Percentiles rank a stretch among this genome's conserved stretches.
Evolutionary conservation across 2,888 invertebrate genomes (phyloP).

Genomic region (Habrosyne pyritoides): DNA sequence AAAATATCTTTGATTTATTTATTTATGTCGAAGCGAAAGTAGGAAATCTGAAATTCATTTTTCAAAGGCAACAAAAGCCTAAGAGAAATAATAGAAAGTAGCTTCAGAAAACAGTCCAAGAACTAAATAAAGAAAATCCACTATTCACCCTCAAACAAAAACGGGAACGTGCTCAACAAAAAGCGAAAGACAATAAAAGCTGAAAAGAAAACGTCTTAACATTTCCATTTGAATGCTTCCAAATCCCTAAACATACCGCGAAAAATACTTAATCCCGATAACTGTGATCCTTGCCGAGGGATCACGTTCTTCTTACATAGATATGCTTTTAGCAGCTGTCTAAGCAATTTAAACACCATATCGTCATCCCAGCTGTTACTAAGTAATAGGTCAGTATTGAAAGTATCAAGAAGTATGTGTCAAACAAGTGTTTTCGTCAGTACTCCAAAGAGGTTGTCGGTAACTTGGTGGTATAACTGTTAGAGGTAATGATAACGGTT

Average conservation of each 20-base stretch:
- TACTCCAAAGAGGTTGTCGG: no score
- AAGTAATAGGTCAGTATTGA: neutral
- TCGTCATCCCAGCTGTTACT: neutral
- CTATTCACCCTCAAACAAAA: conserved; percentile 1
- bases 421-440: no score
- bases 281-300: neutral
- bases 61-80: neutral
- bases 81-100: neutral
- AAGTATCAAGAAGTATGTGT: no score
- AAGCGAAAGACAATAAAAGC: conserved; percentile 2
- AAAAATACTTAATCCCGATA: conserved; percentile 1
- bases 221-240: conserved; percentile 3
- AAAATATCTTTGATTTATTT: no score
- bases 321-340: neutral
- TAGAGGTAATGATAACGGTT: no score
- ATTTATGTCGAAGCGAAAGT: neutral
- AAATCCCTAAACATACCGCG: conserved; percentile 2
- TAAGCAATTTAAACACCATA: neutral
- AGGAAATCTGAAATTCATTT: neutral
- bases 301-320: neutral
- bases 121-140: conserved; percentile 1
- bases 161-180: neutral
- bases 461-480: no score
- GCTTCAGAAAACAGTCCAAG: neutral
- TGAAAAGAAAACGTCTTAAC: conserved; percentile 1